These are phyloP conservation scores for Conus betulinus DNA, from an alignment of 1,140 invertebrate genomes.

Conservation along the genomic window DNA sequence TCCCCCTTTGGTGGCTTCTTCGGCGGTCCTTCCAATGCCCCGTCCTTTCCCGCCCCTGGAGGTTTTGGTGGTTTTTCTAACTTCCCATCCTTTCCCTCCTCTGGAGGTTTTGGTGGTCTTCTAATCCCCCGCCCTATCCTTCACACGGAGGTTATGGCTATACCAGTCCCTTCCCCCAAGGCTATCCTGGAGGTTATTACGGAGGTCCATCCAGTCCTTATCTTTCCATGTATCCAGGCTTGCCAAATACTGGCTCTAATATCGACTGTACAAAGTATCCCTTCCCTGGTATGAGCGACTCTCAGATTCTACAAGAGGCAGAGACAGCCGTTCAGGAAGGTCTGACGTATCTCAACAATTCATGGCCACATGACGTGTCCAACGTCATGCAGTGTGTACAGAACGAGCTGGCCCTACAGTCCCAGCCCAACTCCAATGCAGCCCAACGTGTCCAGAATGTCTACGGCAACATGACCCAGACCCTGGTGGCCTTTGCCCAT, in stretches of 20 bases:
- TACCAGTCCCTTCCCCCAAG: background rate
- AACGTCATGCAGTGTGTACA: background rate
- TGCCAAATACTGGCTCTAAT: background rate
- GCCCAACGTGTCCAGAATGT: background rate
- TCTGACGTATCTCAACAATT: background rate
- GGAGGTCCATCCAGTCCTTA: slow-evolving; percentile 1
- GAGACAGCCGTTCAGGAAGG: background rate
- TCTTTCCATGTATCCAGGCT: background rate
- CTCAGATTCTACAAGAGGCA: background rate
- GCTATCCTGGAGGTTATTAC: background rate
- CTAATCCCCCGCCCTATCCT: background rate
- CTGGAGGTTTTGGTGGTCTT: background rate
- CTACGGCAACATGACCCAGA: background rate
- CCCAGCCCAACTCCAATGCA: background rate
- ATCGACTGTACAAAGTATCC: background rate
- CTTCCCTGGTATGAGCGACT: background rate
- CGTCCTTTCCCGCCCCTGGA: background rate
- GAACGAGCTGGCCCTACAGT: background rate
- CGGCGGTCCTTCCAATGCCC: background rate
- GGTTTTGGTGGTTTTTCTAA: background rate
- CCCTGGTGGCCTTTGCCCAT: background rate
- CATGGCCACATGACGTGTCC: background rate
- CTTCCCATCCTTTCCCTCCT: background rate
- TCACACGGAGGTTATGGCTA: background rate
- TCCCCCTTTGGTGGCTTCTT: background rate